Base-by-base conservation (phyloP, 2,888 invertebrate species). In the Cabera pusaria region DNA sequence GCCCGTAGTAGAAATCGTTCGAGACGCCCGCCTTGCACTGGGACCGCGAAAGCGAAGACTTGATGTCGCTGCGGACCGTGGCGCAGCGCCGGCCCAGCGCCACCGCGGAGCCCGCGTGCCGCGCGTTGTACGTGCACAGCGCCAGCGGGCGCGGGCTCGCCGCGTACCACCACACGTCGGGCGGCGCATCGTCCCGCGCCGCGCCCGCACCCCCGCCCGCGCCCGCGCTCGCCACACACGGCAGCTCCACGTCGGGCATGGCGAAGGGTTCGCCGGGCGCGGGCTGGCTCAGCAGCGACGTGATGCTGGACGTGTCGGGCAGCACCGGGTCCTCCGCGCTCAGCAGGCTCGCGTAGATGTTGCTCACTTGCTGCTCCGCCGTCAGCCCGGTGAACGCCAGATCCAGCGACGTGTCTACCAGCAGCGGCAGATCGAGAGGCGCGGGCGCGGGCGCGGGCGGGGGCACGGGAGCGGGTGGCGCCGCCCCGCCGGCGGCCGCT, bases 101-200 rank as follows among this genome's bases (percentile, higher is more conserved):
- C 24, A 91, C 74, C 5, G 91, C 90, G 48, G 90, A 86, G 26
- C 91, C 92, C 22, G 91, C 84, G 62, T 91, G 90, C 8, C 90
- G 78, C 24, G 91, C 83, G 58, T 91, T 90, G 60, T 86, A 91
- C 3, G 91, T 90, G 57, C 91, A 90, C 27, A 91, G 66, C 16
- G 90, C 87, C 5, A 93, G 88, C 5, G 92, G 91, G 44, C 93
- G 91, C 43, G 92, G 91, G 41, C 91, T 90, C 9, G 90, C 64
- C 45, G 88, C 69, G 64, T 91, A 91, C 81, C 90, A 82, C 50
- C 82, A 86, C 53, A 72, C 88, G 64, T 76, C 88, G 44, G 56
- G 55, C 49, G 85, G 77, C 25, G 48, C 54, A 11, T 69, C 77
- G 5, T 59, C 63, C 9, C 56, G 43, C 29, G 55, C 42, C 19